These are phyloP conservation scores for Hypotaenidia okinawae DNA, from an alignment of 2,797 vertebrate genomes.

Conservation along the genomic window DNA sequence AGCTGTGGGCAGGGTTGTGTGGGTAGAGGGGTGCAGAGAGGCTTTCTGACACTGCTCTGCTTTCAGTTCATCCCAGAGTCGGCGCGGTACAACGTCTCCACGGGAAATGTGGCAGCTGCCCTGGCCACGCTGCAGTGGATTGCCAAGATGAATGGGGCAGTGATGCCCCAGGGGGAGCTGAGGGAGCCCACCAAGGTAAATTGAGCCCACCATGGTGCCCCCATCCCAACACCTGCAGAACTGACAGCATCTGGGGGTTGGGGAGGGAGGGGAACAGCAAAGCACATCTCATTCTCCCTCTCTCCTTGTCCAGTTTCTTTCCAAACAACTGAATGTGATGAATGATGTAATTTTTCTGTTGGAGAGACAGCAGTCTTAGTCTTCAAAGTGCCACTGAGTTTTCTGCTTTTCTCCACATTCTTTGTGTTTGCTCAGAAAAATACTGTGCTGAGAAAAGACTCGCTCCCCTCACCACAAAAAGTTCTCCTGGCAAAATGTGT, in stretches of 20 bases:
- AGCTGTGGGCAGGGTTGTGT: background rate
- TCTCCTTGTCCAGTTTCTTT: background rate
- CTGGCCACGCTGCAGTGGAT: conserved; percentile 83
- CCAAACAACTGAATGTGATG: background rate
- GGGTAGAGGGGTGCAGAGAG: background rate
- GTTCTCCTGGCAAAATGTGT: fast-evolving
- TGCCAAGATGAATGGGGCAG: conserved; percentile 81
- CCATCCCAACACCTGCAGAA: fast-evolving
- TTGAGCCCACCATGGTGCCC: fast-evolving
- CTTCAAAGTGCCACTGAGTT: background rate
- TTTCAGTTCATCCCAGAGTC: conserved; percentile 93
- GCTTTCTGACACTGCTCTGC: background rate
- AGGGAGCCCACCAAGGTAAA: conserved; percentile 80
- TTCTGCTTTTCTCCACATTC: background rate
- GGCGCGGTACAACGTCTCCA: conserved; percentile 87
- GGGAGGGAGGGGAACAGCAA: fast-evolving
- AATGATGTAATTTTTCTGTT: background rate
- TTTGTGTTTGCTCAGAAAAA: background rate
- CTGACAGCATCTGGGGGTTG: fast-evolving
- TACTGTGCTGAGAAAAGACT: background rate
- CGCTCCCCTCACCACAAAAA: background rate
- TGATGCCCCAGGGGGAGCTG: conserved; percentile 84
- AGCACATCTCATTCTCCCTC: background rate
- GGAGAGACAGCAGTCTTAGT: background rate
- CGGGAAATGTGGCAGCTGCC: conserved; percentile 81